phyloP scores from a whole-genome alignment of 1,140 invertebrate species.

The Doryteuthis pealeii region DNA sequence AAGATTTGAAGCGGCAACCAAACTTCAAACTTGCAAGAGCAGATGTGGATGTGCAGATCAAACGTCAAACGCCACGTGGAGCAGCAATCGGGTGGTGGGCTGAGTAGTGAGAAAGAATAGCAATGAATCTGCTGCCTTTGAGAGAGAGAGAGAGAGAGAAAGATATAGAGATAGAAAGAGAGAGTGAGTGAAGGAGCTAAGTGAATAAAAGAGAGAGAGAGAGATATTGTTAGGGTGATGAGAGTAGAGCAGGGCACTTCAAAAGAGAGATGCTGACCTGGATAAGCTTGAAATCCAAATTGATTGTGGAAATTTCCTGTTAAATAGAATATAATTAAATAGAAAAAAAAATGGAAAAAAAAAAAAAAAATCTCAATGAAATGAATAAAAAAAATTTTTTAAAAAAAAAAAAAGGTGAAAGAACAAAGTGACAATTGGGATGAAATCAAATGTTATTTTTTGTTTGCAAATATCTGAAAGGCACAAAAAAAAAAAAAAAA shows the following conservation, averaged over 20 bases:
- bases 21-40: too few relatives aligned
- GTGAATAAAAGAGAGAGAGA: background rate
- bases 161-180: background rate
- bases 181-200: background rate
- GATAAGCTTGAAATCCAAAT: background rate
- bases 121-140: background rate
- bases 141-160: background rate
- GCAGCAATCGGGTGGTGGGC: too few relatives aligned
- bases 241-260: background rate
- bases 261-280: background rate
- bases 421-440: too few relatives aligned
- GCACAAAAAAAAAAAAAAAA: too few relatives aligned
- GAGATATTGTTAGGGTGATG: background rate
- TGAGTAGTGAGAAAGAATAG: background rate
- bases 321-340: background rate
- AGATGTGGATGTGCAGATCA: too few relatives aligned
- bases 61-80: too few relatives aligned
- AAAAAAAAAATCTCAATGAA: conserved; percentile 7
- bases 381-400: too few relatives aligned
- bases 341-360: background rate
- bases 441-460: too few relatives aligned
- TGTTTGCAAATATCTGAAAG: too few relatives aligned
- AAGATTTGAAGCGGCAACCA: too few relatives aligned
- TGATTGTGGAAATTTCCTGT: conserved; percentile 5
- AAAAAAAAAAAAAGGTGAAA: too few relatives aligned